Conservation (phyloP, 64 coral and sea anemone species). For the Catalaphyllia jardinei region DNA sequence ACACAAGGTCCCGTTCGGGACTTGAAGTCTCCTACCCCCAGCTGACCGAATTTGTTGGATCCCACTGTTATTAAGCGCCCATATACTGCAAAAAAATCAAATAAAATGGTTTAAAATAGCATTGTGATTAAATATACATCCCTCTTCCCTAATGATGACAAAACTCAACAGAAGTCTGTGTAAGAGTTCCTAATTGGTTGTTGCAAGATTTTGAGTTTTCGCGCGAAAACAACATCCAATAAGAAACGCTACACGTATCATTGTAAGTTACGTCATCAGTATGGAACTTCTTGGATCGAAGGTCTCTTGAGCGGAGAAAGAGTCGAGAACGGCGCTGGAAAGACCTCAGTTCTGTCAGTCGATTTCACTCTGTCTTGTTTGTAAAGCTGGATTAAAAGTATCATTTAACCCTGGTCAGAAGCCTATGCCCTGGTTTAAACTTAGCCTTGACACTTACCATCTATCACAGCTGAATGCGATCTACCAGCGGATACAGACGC, state of each 20-base stretch:
- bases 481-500: constrained; percentile 82
- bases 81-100: constrained; percentile 42
- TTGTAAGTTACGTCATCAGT: not conserved
- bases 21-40: constrained; percentile 87
- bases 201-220: not conserved
- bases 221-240: not conserved
- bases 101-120: not conserved
- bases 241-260: not conserved
- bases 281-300: too few species aligned
- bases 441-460: constrained; percentile 57
- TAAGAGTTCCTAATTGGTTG: not conserved
- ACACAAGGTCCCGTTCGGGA: constrained; percentile 76
- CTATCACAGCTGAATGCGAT: constrained; percentile 92
- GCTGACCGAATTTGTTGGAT: constrained; percentile 86
- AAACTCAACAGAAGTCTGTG: not conserved
- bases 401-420: too few species aligned
- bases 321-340: too few species aligned
- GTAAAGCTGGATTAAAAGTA: too few species aligned
- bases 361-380: too few species aligned
- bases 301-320: too few species aligned
- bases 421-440: not conserved
- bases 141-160: too few species aligned
- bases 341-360: too few species aligned
- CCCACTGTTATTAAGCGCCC: constrained; percentile 94
- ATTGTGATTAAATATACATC: too few species aligned